A percentile compares a stretch with the other conserved stretches of the same genome.
These are phyloP conservation scores for Schrankia costaestrigalis DNA, from an alignment of 2,888 invertebrate genomes.

Conservation along the genomic window DNA sequence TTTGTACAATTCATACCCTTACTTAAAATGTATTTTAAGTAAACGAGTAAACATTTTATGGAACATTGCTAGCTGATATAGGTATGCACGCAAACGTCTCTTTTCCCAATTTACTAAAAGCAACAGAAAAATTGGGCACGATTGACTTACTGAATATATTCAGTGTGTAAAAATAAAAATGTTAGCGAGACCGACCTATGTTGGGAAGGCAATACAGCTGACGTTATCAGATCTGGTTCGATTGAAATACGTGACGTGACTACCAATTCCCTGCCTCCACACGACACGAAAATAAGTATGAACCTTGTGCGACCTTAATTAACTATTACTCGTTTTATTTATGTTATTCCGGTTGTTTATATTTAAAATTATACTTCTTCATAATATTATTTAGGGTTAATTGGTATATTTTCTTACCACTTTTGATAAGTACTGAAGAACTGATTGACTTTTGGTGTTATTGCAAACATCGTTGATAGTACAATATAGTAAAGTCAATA, in stretches of 20 bases:
- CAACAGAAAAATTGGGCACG: conserved; percentile 8
- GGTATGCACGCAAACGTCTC: neutral
- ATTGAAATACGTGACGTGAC: conserved; percentile 70
- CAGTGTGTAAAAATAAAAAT: conserved; percentile 17
- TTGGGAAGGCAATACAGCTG: conserved; percentile 40
- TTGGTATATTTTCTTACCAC: no score
- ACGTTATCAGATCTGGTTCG: conserved; percentile 52
- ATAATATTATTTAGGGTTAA: no score
- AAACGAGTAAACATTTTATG: no score
- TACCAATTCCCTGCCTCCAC: conserved; percentile 40
- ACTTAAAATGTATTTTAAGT: no score
- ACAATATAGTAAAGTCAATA: neutral
- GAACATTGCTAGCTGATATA: no score
- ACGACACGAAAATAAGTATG: conserved; percentile 39
- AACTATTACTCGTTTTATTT: conserved; percentile 38
- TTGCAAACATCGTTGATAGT: neutral
- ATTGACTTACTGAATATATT: conserved; percentile 16
- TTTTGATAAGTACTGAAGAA: no score
- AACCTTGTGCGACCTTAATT: conserved; percentile 41
- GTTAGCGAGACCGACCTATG: conserved; percentile 21
- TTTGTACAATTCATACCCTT: no score
- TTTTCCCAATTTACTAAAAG: conserved; percentile 9
- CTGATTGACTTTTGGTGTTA: no score
- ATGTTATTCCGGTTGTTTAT: conserved; percentile 14
- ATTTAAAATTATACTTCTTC: neutral